Percentiles rank a stretch among this genome's conserved stretches.
These are phyloP conservation scores for Chelidonichthys spinosus DNA, from an alignment of 2,797 vertebrate species.

Conservation along the genomic window DNA sequence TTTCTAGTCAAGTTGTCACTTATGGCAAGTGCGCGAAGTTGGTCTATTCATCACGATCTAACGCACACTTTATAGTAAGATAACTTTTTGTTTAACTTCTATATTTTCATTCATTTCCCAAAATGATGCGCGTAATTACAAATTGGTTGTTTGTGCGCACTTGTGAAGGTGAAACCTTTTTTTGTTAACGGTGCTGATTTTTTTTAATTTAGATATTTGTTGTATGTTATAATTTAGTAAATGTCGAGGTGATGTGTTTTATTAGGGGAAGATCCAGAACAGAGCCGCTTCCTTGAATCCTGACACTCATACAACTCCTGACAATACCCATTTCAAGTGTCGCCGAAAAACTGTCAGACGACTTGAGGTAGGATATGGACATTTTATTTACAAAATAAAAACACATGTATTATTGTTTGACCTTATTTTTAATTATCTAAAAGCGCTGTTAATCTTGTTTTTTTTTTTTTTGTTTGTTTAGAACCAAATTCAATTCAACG, in stretches of 20 bases:
- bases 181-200: not conserved
- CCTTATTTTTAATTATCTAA: not conserved
- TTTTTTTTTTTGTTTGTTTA: not conserved
- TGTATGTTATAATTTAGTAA: slow-evolving; percentile 49
- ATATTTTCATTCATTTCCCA: not conserved
- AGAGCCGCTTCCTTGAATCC: slow-evolving; percentile 78
- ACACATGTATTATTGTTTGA: not conserved
- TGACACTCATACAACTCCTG: slow-evolving; percentile 78
- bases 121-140: slow-evolving; percentile 12
- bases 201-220: slow-evolving; percentile 10
- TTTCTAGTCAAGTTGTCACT: slow-evolving; percentile 41
- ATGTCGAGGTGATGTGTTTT: slow-evolving; percentile 74
- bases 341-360: slow-evolving; percentile 88
- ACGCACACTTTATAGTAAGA: not conserved
- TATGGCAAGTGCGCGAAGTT: slow-evolving; percentile 61
- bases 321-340: slow-evolving; percentile 89
- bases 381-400: slow-evolving; percentile 26
- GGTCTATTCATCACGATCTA: not conserved
- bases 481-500: not conserved
- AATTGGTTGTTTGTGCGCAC: slow-evolving; percentile 18
- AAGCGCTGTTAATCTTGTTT: not conserved
- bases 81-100: not conserved
- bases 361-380: slow-evolving; percentile 87
- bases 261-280: slow-evolving; percentile 79
- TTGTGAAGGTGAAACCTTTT: not conserved